Evolutionary conservation across 2,797 vertebrate species (phyloP).

Genomic region (Myoxocephalus aenaeus): DNA sequence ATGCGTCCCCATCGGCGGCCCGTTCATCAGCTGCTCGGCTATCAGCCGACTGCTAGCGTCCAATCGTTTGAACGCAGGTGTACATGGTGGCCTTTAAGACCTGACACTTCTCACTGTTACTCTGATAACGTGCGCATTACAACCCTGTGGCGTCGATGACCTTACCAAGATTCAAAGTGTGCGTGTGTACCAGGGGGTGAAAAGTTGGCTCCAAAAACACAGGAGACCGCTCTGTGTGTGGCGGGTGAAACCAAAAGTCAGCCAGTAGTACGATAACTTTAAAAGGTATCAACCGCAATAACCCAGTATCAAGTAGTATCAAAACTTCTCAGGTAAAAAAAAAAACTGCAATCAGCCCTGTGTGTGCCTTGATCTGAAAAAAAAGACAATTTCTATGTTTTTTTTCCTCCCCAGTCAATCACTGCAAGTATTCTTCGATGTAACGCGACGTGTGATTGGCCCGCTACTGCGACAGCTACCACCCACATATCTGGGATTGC

Average conservation of each 20-base stretch:
- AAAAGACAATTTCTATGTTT: too few relatives aligned
- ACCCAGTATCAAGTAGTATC: not conserved
- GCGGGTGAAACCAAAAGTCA: too few relatives aligned
- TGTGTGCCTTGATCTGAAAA: too few relatives aligned
- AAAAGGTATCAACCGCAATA: not conserved
- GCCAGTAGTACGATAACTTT: not conserved
- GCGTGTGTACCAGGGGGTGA: not conserved
- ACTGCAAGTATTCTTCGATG: too few relatives aligned
- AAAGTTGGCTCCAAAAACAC: not conserved
- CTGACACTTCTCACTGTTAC: not conserved
- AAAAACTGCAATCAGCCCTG: too few relatives aligned
- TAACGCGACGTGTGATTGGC: too few relatives aligned
- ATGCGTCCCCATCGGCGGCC: conserved; percentile 24
- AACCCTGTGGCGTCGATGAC: not conserved
- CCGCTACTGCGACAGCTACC: too few relatives aligned
- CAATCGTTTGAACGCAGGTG: conserved; percentile 23
- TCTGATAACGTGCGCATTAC: not conserved
- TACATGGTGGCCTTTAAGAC: conserved; percentile 7
- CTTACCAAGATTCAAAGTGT: not conserved
- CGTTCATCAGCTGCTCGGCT: conserved; percentile 30
- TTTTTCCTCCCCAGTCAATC: too few relatives aligned
- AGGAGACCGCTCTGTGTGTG: not conserved
- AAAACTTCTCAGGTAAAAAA: not conserved
- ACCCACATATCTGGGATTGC: too few relatives aligned
- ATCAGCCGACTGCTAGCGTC: conserved; percentile 28